phyloP scores from a whole-genome alignment of 2,113 vertebrate species.

The Apteryx owenii region DNA sequence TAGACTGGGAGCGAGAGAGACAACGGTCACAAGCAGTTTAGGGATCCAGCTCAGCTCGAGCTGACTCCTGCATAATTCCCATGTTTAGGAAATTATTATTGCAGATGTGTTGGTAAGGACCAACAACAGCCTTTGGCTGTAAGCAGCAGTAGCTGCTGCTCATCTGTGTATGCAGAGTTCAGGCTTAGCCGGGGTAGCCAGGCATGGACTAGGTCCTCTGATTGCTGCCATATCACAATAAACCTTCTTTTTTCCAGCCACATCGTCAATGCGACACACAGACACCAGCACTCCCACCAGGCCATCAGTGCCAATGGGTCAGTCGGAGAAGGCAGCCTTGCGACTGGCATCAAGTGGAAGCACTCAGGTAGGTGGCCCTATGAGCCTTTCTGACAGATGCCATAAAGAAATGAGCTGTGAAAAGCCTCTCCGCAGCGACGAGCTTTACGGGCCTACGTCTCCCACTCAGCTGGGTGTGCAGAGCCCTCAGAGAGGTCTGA shows the following conservation, averaged over 20 bases:
- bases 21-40: accelerated
- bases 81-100: too few relatives aligned
- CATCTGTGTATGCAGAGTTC: accelerated
- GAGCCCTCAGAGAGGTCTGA: background rate
- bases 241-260: conserved; percentile 70
- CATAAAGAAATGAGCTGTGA: background rate
- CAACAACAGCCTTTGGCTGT: background rate
- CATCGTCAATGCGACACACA: conserved; percentile 75
- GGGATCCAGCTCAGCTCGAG: background rate
- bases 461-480: background rate
- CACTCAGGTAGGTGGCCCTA: conserved; percentile 77
- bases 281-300: conserved; percentile 86
- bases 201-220: accelerated
- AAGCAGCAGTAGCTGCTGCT: background rate
- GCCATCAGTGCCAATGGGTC: conserved; percentile 60
- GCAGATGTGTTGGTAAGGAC: background rate
- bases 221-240: accelerated
- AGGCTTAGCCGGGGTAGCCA: background rate
- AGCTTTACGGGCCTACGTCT: background rate
- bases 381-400: background rate
- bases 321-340: conserved; percentile 74
- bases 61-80: background rate
- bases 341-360: conserved; percentile 73
- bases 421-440: background rate
- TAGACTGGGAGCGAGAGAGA: background rate